Evolutionary conservation across 2,113 vertebrate genomes (phyloP), one percentile per base, ranked within the genome.

Genomic region (Garra rufa): DNA sequence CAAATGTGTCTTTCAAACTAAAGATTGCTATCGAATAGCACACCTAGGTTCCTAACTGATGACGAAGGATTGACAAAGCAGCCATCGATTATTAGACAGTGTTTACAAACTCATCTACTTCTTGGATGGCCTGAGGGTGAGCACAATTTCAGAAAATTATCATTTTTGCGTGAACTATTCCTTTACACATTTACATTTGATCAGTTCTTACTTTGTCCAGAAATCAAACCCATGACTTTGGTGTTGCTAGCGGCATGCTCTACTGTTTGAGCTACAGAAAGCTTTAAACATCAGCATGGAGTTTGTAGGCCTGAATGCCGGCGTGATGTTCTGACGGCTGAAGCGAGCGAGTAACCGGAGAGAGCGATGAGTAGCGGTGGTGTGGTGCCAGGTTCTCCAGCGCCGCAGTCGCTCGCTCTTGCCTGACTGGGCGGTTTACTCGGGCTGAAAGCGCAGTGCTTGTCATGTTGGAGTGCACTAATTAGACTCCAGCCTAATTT

Each of bases 401-500:
- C 94, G 28, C 59, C 8, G n/a, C 1, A 11, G 26, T 96, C 95
- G 95, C 94, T 96, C 95, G 94, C 95, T 95, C 93, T 87, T 96
- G 96, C 95, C 94, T 96, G 95, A 96, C 95, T 96, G 95, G 95
- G 92, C 92, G 96, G 96, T 96, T 96, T 94, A 96, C 92, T 94
- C 95, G 95, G 93, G 94, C 97, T 97, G 95, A 97, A 98, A 96
- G 92, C 87, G 88, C 94, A 93, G 92, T 93, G 91, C 95, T 96
- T 97, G 97, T 97, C 96, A 96, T 94, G 93, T 96, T 96, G 94
- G 95, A 96, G 94, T 94, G 94, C 93, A 95, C 97, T 99, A 98
- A 99, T 96, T 98, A 97, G 96, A 95, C 94, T 94, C 94, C 93
- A 94, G 95, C 95, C 96, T 97, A 97, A 98, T 99, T 98, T 97